Evolutionary conservation across 2,797 vertebrate genomes (phyloP).

Genomic region (Poecilia velifera): DNA sequence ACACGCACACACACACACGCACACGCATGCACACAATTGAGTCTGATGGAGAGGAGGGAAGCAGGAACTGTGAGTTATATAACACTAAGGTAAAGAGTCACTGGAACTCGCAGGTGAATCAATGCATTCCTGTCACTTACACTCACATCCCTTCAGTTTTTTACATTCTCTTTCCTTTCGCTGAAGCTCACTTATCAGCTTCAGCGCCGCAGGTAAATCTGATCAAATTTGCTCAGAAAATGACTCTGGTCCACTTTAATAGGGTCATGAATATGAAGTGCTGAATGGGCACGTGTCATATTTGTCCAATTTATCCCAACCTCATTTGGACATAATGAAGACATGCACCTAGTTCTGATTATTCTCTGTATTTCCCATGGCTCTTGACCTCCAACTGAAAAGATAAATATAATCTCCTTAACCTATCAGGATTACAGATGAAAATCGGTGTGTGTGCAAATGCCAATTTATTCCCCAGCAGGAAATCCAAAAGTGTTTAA

Average conservation of each 20-base stretch:
- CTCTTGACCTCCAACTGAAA: constrained; percentile 68
- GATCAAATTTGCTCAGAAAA: constrained; percentile 91
- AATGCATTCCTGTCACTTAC: constrained; percentile 31
- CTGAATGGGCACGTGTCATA: constrained; percentile 64
- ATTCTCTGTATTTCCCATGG: constrained; percentile 65
- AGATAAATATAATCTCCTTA: constrained; percentile 75
- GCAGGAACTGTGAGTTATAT: constrained; percentile 47
- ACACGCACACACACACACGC: constrained; percentile 29
- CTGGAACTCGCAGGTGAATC: constrained; percentile 24
- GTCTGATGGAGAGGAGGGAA: constrained; percentile 27
- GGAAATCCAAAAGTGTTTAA: constrained; percentile 32
- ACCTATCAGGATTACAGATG: constrained; percentile 60
- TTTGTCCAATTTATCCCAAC: constrained; percentile 80
- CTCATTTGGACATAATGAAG: constrained; percentile 83
- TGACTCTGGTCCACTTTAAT: constrained; percentile 87
- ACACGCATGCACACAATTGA: constrained; percentile 28
- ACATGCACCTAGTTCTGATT: constrained; percentile 71
- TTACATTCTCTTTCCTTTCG: constrained; percentile 41
- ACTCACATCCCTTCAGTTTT: constrained; percentile 41
- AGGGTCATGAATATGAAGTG: constrained; percentile 78
- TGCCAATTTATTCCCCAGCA: constrained; percentile 50
- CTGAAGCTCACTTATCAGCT: constrained; percentile 52
- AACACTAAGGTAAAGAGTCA: constrained; percentile 32
- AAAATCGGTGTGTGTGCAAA: constrained; percentile 39
- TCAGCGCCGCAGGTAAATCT: constrained; percentile 64